Evolutionary conservation across 2,797 vertebrate species (phyloP).

Genomic region (Xiphorhynchus erythropygius): DNA sequence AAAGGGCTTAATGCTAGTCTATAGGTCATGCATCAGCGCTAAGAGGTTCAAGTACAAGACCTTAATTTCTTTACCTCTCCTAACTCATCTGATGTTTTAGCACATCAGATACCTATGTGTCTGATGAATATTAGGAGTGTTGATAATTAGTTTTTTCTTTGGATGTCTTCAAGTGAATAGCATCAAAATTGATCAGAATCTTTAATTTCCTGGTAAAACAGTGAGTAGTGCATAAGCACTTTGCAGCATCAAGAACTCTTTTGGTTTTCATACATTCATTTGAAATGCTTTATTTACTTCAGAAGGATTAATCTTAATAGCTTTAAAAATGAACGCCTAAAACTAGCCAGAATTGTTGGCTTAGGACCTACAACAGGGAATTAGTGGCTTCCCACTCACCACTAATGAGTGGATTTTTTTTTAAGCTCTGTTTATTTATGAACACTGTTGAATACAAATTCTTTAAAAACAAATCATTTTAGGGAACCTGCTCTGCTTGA

Average conservation of each 20-base stretch:
- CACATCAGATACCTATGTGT: background rate
- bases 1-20: slow-evolving; percentile 11
- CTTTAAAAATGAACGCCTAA: slow-evolving; percentile 59
- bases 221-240: background rate
- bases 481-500: background rate
- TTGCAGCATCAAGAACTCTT: background rate
- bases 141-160: background rate
- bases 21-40: background rate
- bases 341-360: slow-evolving; percentile 55
- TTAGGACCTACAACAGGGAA: slow-evolving; percentile 50
- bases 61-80: background rate
- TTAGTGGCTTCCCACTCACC: slow-evolving; percentile 62
- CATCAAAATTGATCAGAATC: background rate
- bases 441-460: slow-evolving; percentile 44
- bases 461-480: slow-evolving; percentile 41
- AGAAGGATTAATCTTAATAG: slow-evolving; percentile 59
- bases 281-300: slow-evolving; percentile 57
- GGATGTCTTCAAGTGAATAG: background rate
- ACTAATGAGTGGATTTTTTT: slow-evolving; percentile 60
- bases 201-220: background rate
- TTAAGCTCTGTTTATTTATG: slow-evolving; percentile 53
- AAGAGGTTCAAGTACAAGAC: background rate
- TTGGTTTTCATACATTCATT: slow-evolving; percentile 14
- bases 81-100: background rate
- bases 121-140: background rate